Evolutionary conservation across 1,140 invertebrate species (phyloP).

Genomic region (Bombus ignitus): DNA sequence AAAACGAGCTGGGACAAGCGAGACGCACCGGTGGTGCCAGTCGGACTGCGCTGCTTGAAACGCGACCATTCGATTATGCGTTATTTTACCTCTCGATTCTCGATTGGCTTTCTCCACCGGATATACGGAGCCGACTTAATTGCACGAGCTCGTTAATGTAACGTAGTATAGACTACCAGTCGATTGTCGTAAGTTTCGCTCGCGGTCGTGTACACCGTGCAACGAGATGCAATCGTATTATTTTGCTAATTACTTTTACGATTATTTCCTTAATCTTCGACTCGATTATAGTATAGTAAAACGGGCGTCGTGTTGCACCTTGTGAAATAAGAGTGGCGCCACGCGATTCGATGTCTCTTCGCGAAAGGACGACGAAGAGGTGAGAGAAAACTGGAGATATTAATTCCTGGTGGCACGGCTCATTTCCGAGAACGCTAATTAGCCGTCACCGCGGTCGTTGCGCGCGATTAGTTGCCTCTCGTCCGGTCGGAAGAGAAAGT

Average conservation of each 20-base stretch:
- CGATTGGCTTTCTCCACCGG: neutral
- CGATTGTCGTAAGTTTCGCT: neutral
- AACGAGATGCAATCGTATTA: neutral
- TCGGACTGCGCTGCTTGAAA: neutral
- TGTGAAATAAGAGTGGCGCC: neutral
- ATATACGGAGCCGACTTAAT: neutral
- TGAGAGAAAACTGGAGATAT: constrained; percentile 31
- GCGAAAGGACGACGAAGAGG: neutral
- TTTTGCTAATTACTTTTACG: constrained; percentile 14
- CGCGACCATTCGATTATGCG: neutral
- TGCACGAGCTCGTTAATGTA: neutral
- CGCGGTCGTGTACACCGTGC: neutral
- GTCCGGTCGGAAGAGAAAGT: constrained; percentile 19
- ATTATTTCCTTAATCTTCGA: constrained; percentile 23
- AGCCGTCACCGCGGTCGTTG: constrained; percentile 56
- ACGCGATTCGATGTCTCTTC: neutral
- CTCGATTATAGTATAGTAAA: neutral
- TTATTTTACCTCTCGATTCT: neutral
- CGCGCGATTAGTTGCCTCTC: constrained; percentile 25
- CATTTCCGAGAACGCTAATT: constrained; percentile 72
- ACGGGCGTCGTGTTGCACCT: no score
- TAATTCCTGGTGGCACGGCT: constrained; percentile 61
- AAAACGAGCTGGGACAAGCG: neutral
- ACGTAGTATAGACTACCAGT: constrained; percentile 15
- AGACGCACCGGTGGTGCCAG: neutral